Percentiles rank a stretch among this genome's conserved stretches.
These are phyloP conservation scores for Heliconius hortense DNA, from an alignment of 2,888 invertebrate species.

Conservation along the genomic window DNA sequence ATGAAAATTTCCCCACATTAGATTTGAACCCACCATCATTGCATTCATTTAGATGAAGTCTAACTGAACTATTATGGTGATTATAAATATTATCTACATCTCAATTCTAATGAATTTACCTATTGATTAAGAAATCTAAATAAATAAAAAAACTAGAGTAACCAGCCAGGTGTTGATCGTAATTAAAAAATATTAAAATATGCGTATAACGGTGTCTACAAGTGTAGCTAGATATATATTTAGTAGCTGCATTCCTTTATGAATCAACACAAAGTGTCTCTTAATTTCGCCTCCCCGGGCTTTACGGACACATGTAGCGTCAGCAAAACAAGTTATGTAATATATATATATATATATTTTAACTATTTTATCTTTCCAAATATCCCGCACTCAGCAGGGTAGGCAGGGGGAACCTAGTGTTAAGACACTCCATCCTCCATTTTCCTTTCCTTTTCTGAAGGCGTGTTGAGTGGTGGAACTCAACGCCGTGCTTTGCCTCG, in stretches of 20 bases:
- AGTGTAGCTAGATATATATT: constrained; percentile 47
- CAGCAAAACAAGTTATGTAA: constrained; percentile 46
- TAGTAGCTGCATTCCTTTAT: constrained; percentile 65
- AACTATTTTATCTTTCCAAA: not conserved
- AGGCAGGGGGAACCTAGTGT: too few species aligned
- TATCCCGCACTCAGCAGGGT: not conserved
- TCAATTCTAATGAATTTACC: constrained; percentile 14
- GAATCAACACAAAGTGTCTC: constrained; percentile 75
- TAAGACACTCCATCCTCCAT: too few species aligned
- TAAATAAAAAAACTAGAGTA: constrained; percentile 18
- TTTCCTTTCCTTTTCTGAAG: too few species aligned
- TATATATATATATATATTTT: not conserved
- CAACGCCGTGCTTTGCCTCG: too few species aligned
- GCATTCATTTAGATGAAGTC: not conserved
- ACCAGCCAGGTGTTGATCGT: constrained; percentile 13
- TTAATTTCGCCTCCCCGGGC: constrained; percentile 75
- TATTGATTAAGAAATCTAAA: constrained; percentile 10
- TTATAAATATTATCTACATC: not conserved
- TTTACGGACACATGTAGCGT: constrained; percentile 65
- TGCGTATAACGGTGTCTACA: constrained; percentile 13
- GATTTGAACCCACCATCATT: not conserved
- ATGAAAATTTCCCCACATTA: not conserved
- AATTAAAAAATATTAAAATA: constrained; percentile 25
- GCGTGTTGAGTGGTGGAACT: too few species aligned
- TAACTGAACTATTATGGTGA: not conserved